Percentiles rank a stretch among this genome's conserved stretches.
Evolutionary conservation across 2,797 vertebrate species (phyloP).

Genomic region (Crenuchus spilurus): DNA sequence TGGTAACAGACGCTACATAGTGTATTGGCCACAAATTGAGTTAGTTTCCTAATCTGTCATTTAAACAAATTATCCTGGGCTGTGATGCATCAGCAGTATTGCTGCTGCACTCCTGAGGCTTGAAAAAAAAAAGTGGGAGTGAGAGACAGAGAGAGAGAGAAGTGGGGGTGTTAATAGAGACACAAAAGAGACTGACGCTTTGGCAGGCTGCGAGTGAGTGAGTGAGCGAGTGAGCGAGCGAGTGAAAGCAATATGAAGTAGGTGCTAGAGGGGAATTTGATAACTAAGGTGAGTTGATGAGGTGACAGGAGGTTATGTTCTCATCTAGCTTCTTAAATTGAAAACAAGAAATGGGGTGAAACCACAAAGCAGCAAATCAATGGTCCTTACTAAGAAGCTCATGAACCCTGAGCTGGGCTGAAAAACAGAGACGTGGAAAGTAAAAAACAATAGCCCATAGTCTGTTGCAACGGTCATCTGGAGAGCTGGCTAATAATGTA

Average conservation of each 20-base stretch:
- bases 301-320: background rate
- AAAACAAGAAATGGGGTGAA: slow-evolving; percentile 37
- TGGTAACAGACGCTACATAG: slow-evolving; percentile 74
- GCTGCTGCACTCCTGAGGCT: slow-evolving; percentile 54
- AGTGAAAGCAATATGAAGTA: background rate
- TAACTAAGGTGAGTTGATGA: slow-evolving; percentile 13
- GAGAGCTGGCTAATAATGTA: slow-evolving; percentile 7
- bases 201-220: slow-evolving; percentile 47
- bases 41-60: slow-evolving; percentile 79
- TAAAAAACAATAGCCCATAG: background rate
- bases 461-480: background rate
- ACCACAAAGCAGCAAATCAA: slow-evolving; percentile 50
- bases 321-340: slow-evolving; percentile 35
- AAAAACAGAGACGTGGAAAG: background rate
- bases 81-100: slow-evolving; percentile 77
- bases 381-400: slow-evolving; percentile 22
- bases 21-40: slow-evolving; percentile 73
- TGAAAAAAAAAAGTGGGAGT: slow-evolving; percentile 44
- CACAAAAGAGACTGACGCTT: slow-evolving; percentile 60
- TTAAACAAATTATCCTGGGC: slow-evolving; percentile 78
- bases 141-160: slow-evolving; percentile 24
- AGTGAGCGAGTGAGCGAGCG: slow-evolving; percentile 9
- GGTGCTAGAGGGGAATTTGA: background rate
- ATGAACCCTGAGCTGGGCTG: background rate
- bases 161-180: slow-evolving; percentile 66